Conservation (phyloP, 2,113 vertebrate genomes). For the Ivindomyrus marchei region DNA sequence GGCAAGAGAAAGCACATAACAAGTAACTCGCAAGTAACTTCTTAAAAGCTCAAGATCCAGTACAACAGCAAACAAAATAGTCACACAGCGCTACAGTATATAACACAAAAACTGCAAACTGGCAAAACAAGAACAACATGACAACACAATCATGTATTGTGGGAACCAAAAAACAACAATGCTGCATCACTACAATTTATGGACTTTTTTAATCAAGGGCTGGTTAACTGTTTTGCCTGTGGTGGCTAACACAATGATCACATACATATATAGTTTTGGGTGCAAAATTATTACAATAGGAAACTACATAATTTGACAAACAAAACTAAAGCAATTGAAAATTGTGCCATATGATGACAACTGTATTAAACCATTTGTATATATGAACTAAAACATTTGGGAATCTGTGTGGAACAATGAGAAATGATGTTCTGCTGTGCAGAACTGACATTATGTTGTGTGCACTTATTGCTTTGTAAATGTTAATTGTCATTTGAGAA, state of each 20-base stretch:
- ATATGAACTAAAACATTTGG: not conserved
- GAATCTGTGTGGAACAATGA: not conserved
- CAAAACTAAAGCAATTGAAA: not conserved
- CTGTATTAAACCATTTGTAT: not conserved
- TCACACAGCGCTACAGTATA: not conserved
- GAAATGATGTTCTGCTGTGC: not conserved
- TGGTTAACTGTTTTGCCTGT: not conserved
- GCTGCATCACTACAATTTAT: not conserved
- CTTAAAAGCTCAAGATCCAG: not conserved
- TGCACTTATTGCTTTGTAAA: not conserved
- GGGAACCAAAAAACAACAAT: not conserved
- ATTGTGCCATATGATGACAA: not conserved
- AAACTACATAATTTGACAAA: not conserved
- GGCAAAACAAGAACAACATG: not conserved
- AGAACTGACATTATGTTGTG: not conserved
- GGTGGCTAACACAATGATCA: not conserved
- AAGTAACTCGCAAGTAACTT: not conserved
- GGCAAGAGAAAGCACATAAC: not conserved
- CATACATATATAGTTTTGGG: not conserved
- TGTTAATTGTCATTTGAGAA: not conserved
- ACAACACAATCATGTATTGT: not conserved
- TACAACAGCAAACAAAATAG: not conserved
- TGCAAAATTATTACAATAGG: not conserved
- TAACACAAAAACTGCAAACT: not conserved
- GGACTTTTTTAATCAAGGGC: not conserved